Percentiles rank a stretch among this genome's conserved stretches.
Evolutionary conservation across 2,113 vertebrate species (phyloP).

Genomic region (Dicerorhinus sumatrensis): DNA sequence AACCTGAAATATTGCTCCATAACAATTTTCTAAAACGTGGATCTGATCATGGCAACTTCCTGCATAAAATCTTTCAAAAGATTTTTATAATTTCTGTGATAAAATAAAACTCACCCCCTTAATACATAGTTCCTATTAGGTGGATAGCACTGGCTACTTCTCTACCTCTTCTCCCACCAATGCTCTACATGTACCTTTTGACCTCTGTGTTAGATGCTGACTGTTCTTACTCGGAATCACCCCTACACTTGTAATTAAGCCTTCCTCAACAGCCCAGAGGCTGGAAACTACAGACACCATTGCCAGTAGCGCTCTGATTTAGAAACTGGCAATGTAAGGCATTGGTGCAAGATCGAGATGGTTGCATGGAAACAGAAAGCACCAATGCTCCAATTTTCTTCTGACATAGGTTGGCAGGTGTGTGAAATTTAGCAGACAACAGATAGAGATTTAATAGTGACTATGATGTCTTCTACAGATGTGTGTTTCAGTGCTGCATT

Average conservation of each 20-base stretch:
- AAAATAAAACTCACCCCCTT: background rate
- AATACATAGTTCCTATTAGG: background rate
- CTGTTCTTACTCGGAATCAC: background rate
- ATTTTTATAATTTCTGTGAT: background rate
- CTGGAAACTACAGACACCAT: background rate
- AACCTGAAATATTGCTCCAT: background rate
- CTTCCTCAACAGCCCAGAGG: background rate
- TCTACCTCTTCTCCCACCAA: background rate
- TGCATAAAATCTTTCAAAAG: background rate
- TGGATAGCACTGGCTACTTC: background rate
- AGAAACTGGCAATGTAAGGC: background rate
- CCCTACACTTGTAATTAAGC: background rate
- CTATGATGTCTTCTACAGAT: too few species aligned
- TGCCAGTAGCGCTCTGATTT: background rate
- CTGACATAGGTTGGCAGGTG: too few species aligned
- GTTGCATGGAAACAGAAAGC: background rate
- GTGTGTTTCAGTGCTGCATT: background rate
- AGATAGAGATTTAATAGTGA: background rate
- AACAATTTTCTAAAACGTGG: background rate
- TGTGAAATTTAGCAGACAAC: background rate
- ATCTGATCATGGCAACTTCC: background rate
- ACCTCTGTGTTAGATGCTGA: background rate
- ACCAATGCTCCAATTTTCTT: too few species aligned
- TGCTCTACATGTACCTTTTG: rapidly evolving
- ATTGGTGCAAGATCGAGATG: background rate